Evolutionary conservation across 2,113 vertebrate species (phyloP).

Genomic region (Datnioides undecimradiatus): DNA sequence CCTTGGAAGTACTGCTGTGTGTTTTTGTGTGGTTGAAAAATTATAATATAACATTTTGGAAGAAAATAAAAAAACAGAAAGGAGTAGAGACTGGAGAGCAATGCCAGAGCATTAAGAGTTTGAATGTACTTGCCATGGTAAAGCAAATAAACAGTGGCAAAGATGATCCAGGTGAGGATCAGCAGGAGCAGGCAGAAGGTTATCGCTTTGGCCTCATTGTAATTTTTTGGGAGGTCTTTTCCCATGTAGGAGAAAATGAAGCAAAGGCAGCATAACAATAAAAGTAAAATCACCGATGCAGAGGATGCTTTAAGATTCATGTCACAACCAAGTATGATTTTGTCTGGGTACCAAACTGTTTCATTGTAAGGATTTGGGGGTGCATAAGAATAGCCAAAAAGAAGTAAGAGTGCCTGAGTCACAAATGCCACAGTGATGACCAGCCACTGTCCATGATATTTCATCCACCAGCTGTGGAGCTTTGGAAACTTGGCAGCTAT

Average conservation of each 20-base stretch:
- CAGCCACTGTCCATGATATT: too few relatives aligned
- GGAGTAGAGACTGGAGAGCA: constrained; percentile 78
- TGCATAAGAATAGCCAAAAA: too few relatives aligned
- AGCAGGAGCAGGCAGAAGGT: too few relatives aligned
- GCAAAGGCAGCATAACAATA: constrained; percentile 78
- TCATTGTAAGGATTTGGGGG: constrained; percentile 76
- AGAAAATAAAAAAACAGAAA: constrained; percentile 87
- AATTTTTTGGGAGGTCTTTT: too few relatives aligned
- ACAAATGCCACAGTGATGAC: too few relatives aligned
- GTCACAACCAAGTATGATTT: constrained; percentile 84
- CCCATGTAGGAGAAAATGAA: too few relatives aligned
- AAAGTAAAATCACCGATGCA: constrained; percentile 45
- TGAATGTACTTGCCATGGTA: constrained; percentile 76
- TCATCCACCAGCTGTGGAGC: too few relatives aligned
- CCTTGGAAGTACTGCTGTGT: constrained; percentile 87
- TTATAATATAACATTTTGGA: constrained; percentile 87
- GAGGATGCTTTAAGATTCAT: accelerated
- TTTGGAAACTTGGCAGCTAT: too few relatives aligned
- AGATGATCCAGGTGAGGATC: too few relatives aligned
- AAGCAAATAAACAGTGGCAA: too few relatives aligned
- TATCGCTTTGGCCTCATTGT: too few relatives aligned
- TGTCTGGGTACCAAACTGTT: constrained; percentile 46
- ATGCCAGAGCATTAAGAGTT: constrained; percentile 64
- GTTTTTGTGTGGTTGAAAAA: constrained; percentile 86
- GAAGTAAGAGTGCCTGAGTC: too few relatives aligned